These are phyloP conservation scores for Phytoseiulus persimilis DNA, from an alignment of 2,888 invertebrate species.

Conservation along the genomic window DNA sequence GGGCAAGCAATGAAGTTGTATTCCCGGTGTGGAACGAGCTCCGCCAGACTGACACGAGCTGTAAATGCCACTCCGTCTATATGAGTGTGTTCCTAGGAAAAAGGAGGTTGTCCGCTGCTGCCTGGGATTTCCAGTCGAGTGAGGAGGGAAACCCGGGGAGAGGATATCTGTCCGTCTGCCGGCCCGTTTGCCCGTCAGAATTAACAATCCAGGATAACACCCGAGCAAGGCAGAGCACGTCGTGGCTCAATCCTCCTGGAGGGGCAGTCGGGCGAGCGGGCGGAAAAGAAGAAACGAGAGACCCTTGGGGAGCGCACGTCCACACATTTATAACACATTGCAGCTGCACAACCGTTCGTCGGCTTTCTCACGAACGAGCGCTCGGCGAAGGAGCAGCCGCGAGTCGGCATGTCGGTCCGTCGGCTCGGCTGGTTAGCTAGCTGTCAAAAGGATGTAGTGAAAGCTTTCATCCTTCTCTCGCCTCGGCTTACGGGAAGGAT, in stretches of 20 bases:
- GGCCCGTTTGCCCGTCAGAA: background rate
- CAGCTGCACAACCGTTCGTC: background rate
- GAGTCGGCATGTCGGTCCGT: background rate
- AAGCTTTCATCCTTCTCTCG: background rate
- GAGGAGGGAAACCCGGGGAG: background rate
- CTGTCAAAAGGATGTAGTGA: background rate
- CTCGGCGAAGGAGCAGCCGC: background rate
- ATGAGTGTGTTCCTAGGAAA: background rate
- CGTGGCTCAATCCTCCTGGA: background rate
- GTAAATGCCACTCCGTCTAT: background rate
- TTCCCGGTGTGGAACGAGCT: background rate
- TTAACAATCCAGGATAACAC: background rate
- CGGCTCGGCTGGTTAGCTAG: background rate
- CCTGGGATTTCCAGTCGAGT: background rate
- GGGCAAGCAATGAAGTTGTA: too few species aligned
- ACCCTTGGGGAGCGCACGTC: constrained; percentile 5
- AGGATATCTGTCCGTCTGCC: background rate
- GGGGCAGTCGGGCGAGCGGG: background rate
- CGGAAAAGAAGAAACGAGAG: background rate
- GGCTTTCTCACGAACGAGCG: background rate
- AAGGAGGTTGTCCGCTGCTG: background rate
- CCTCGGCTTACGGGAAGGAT: background rate
- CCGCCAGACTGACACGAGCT: background rate
- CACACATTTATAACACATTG: background rate
- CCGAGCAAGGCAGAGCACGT: background rate